Evolutionary conservation across 2,888 invertebrate species (phyloP), one percentile per base, ranked within the genome.

Genomic region (Zygaena filipendulae): DNA sequence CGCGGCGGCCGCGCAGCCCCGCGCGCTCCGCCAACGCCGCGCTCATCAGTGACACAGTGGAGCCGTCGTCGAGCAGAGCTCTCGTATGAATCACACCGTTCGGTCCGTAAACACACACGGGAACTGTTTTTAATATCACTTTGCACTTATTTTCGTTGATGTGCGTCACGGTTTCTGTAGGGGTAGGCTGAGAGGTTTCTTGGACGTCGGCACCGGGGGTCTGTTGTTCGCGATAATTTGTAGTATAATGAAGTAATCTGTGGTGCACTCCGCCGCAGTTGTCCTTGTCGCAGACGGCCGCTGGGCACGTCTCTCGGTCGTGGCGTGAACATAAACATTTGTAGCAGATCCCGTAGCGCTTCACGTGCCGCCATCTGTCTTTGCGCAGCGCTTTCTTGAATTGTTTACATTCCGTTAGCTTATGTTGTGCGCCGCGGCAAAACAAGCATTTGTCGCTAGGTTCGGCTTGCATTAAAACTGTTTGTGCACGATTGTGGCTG

Each of bases 381-480:
- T 43, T 43, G 4, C 40, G 34, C 13, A 43, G 7, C 11, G 43
- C 26, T 10, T 33, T 38, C 29, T 32, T 31, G 21, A 45, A 45
- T 11, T 23, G 21, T 23, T 33, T 41, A 16, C 41, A 43, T 2
- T 33, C 16, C 8, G 25, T 21, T 29, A 33, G n/a, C 6, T 13
- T 14, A 21, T 40, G 41, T 16, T 27, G 20, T 2, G 27, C n/a
- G n/a, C 22, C n/a, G 6, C 27, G 35, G 12, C 38, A 39, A 11
- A 23, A 36, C 6, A 13, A 10, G 13, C 35, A 42, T 20, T 40
- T 34, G n/a, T 25, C 7, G 6, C 21, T 12, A 18, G 11, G n/a
- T n/a, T 27, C 28, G 13, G 22, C 12, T 23, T 40, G 34, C 5
- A 40, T 3, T 12, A 39, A 28, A 9, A 42, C 27, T 4, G 32